Percentiles rank a stretch among this genome's conserved stretches.
Evolutionary conservation across 2,113 vertebrate species (phyloP).

Genomic region (Pseudonaja textilis): DNA sequence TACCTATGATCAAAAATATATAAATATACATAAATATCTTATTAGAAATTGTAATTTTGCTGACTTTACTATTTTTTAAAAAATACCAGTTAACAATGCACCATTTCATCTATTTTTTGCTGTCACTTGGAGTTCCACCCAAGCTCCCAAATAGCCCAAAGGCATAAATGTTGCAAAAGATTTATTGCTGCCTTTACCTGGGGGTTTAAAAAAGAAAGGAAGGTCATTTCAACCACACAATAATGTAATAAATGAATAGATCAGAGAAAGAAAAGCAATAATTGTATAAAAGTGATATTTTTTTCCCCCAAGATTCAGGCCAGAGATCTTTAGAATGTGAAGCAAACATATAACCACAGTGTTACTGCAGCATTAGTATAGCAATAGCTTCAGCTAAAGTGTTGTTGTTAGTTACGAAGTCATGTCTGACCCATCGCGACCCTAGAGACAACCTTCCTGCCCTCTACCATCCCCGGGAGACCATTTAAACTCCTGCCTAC

Average conservation of each 20-base stretch:
- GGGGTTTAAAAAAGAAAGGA: not conserved
- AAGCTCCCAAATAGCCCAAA: not conserved
- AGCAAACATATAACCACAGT: not conserved
- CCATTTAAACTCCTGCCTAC: too few relatives aligned
- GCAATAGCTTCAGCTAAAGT: not conserved
- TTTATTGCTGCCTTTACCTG: not conserved
- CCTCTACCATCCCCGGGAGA: too few relatives aligned
- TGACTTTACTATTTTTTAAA: not conserved
- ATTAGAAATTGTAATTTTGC: not conserved
- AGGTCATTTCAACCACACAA: not conserved
- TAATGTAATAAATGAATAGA: not conserved
- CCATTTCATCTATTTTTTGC: not conserved
- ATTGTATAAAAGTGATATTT: not conserved
- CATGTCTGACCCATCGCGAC: too few relatives aligned
- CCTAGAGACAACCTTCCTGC: too few relatives aligned
- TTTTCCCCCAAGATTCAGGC: not conserved
- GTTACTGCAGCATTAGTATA: not conserved
- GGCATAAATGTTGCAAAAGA: not conserved
- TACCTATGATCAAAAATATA: not conserved
- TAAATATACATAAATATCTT: not conserved
- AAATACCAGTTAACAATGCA: not conserved
- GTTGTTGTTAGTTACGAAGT: too few relatives aligned
- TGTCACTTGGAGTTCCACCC: not conserved
- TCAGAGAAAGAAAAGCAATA: not conserved
- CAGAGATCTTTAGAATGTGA: not conserved